A percentile compares a stretch with the other conserved stretches of the same genome.
Conservation (phyloP, 2,888 invertebrate species). For the Shargacucullia verbasci region DNA sequence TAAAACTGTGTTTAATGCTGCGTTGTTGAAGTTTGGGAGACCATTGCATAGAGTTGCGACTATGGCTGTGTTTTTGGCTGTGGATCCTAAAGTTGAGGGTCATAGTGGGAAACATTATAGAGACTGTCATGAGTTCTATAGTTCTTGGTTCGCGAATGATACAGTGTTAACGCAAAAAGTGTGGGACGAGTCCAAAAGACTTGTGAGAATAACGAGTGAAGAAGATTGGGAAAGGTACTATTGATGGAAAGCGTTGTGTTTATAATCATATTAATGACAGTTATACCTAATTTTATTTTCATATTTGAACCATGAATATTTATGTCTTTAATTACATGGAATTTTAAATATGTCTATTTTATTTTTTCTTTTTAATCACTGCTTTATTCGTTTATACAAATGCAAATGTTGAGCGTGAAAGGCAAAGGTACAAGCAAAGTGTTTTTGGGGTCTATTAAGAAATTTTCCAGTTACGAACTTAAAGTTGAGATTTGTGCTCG, state of each 20-base stretch:
- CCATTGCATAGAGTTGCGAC: slow-evolving; percentile 68
- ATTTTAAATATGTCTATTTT: too few relatives aligned
- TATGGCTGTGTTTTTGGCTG: slow-evolving; percentile 73
- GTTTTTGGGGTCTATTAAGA: too few relatives aligned
- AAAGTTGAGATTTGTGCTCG: too few relatives aligned
- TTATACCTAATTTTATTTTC: too few relatives aligned
- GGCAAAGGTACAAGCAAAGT: too few relatives aligned
- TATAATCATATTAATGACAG: too few relatives aligned
- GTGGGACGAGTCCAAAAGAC: slow-evolving; percentile 72
- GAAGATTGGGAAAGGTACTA: slow-evolving; percentile 74
- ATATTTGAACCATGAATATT: too few relatives aligned
- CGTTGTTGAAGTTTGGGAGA: slow-evolving; percentile 65
- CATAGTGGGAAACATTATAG: slow-evolving; percentile 76
- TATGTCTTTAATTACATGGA: too few relatives aligned
- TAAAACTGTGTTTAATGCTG: slow-evolving; percentile 61
- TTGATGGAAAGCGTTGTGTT: not conserved
- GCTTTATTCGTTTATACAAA: too few relatives aligned
- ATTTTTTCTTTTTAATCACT: too few relatives aligned
- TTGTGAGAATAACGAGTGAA: slow-evolving; percentile 64
- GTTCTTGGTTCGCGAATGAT: slow-evolving; percentile 79
- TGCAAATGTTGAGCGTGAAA: too few relatives aligned
- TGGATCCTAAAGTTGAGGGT: slow-evolving; percentile 66
- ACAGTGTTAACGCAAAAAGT: slow-evolving; percentile 61
- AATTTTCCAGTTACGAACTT: too few relatives aligned
- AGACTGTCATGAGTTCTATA: slow-evolving; percentile 75